Evolutionary conservation across 2,888 invertebrate species (phyloP), one percentile per base, ranked within the genome.

Genomic region (Nemurella pictetii): DNA sequence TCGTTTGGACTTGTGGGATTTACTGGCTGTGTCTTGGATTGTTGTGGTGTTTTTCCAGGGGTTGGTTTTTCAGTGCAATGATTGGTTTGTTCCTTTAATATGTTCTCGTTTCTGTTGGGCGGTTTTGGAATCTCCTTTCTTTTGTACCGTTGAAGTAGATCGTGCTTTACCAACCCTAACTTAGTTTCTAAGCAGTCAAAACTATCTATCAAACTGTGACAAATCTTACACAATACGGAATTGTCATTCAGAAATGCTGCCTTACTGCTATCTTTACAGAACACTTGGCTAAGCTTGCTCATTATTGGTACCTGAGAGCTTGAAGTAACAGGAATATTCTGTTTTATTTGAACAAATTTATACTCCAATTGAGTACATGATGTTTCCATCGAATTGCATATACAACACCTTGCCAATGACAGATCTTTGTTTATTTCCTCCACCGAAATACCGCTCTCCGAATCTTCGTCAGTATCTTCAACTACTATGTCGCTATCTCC

Each of bases 401-500:
- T 85, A 7, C 86, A 80, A 84, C 87, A 87, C 25, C 29, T 85
- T 4, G 81, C 73, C 20, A 80, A 55, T 0, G 28, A 12, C n/a
- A n/a, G 0, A 72, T 82, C 28, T 30, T 36, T 82, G 28, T 75
- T 85, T 72, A 35, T 55, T 35, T 86, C 85, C 25, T 86, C 85
- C 3, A 86, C 80, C 2, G 85, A 85, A 25, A 86, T 83, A 84
- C 86, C 86, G 30, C 84, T 85, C 32, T 85, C 86, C n/a, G 80
- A 72, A 20, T 87, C 87, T 29, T 87, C 87, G 35, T 87, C 87
- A 32, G 86, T 86, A 74, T 87, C 87, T 75, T 86, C 87, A 12
- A 87, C 87, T 77, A 87, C 81, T 28, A 87, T 87, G 32, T 87
- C 87, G 85, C 87, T 87, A 25, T 87, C 87, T 25, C 85, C 85